These are phyloP conservation scores for Lepidocyrtoides sp. DNA, from an alignment of 2,888 invertebrate genomes.

Conservation along the genomic window DNA sequence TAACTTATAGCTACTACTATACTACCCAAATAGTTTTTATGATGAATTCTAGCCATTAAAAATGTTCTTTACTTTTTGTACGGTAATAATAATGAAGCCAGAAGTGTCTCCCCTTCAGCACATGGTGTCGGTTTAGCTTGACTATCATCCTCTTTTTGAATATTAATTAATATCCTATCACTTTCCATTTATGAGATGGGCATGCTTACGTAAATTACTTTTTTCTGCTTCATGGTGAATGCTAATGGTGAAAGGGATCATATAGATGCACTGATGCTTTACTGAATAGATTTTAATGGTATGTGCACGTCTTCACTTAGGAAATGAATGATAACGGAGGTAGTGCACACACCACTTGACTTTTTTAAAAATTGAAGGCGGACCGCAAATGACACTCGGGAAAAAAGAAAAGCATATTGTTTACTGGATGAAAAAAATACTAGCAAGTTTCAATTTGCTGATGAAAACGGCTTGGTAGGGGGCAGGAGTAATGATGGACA, in stretches of 20 bases:
- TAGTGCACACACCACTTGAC: background rate
- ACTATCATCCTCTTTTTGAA: background rate
- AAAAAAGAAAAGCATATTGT: background rate
- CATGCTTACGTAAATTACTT: background rate
- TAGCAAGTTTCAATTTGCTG: conserved; percentile 65
- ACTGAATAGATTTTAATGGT: background rate
- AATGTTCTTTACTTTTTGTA: background rate
- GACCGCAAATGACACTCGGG: background rate
- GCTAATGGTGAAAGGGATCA: background rate
- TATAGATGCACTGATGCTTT: background rate
- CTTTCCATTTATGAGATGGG: conserved; percentile 15
- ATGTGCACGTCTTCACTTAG: background rate
- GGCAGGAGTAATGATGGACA: conserved; percentile 41
- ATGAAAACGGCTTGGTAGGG: conserved; percentile 50
- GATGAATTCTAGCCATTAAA: background rate
- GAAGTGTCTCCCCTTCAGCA: background rate
- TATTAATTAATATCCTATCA: conserved; percentile 42
- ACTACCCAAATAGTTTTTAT: background rate
- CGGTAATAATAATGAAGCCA: background rate
- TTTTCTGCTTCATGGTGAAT: background rate
- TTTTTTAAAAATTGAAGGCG: conserved; percentile 6
- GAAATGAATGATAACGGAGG: background rate
- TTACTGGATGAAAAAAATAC: background rate
- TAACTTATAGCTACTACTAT: background rate
- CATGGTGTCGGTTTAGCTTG: background rate